phyloP scores from a whole-genome alignment of 2,888 invertebrate species.

The Lissocephala sabroskyi region DNA sequence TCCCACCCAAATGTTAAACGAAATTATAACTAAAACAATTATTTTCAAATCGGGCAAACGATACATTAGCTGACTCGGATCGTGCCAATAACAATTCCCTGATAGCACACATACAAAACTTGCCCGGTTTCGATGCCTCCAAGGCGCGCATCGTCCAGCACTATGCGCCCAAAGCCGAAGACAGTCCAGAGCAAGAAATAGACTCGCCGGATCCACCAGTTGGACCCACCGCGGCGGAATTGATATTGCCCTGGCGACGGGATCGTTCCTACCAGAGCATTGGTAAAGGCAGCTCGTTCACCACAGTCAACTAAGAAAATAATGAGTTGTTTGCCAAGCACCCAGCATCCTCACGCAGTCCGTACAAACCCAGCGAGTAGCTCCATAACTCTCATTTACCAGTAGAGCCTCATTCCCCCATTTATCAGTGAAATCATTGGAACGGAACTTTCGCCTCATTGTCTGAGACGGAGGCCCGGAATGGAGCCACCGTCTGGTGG shows the following conservation, averaged over 20 bases:
- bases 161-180: conserved; percentile 73
- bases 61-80: conserved; percentile 71
- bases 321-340: no score
- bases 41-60: conserved; percentile 24
- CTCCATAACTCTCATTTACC: no score
- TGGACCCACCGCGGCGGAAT: conserved; percentile 84
- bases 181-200: conserved; percentile 66
- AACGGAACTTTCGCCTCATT: no score
- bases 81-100: conserved; percentile 79
- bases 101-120: conserved; percentile 80
- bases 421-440: no score
- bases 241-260: conserved; percentile 88
- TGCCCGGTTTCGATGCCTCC: conserved; percentile 80
- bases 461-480: no score
- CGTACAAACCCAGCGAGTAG: no score
- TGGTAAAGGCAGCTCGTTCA: conserved; percentile 77
- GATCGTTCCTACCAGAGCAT: conserved; percentile 82
- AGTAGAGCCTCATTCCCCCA: no score
- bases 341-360: no score
- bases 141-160: conserved; percentile 81
- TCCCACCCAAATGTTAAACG: no score
- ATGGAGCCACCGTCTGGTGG: no score
- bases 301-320: no score
- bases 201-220: conserved; percentile 72
- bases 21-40: conserved; percentile 30